phyloP scores from a whole-genome alignment of 2,113 vertebrate species.

The Puma concolor region DNA sequence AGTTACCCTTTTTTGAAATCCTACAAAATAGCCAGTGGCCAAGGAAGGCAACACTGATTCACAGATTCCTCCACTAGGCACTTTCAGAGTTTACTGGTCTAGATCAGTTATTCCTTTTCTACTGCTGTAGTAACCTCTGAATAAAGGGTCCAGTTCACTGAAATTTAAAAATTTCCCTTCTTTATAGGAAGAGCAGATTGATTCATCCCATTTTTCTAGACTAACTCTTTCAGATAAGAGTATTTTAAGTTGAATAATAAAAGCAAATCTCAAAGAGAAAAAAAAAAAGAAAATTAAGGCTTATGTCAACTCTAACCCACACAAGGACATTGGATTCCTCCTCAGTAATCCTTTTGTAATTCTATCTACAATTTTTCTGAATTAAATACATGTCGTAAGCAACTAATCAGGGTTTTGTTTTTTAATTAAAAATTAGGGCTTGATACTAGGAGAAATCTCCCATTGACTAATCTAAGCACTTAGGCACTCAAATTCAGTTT shows the following conservation, averaged over 20 bases:
- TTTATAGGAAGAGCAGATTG: not conserved
- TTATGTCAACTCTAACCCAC: not conserved
- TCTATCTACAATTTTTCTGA: not conserved
- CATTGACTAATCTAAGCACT: constrained; percentile 49
- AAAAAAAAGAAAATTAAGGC: not conserved
- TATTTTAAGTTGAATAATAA: not conserved
- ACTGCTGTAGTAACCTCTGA: not conserved
- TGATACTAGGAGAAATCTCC: not conserved
- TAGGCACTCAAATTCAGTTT: constrained; percentile 52
- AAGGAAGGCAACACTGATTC: not conserved
- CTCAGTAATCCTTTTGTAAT: constrained; percentile 20
- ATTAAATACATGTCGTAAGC: not conserved
- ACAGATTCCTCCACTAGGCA: not conserved
- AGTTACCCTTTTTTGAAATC: not conserved
- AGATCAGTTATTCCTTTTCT: too few relatives aligned
- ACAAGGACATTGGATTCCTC: not conserved
- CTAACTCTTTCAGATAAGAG: not conserved
- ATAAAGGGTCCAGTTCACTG: not conserved
- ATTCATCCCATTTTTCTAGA: not conserved
- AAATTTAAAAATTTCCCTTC: constrained; percentile 19
- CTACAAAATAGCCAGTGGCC: not conserved
- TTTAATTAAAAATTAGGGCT: constrained; percentile 72
- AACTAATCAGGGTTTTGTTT: constrained; percentile 59
- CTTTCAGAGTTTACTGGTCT: not conserved
- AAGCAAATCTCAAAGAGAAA: not conserved